These are phyloP conservation scores for Plectropomus leopardus DNA, from an alignment of 2,113 vertebrate species.

Conservation along the genomic window DNA sequence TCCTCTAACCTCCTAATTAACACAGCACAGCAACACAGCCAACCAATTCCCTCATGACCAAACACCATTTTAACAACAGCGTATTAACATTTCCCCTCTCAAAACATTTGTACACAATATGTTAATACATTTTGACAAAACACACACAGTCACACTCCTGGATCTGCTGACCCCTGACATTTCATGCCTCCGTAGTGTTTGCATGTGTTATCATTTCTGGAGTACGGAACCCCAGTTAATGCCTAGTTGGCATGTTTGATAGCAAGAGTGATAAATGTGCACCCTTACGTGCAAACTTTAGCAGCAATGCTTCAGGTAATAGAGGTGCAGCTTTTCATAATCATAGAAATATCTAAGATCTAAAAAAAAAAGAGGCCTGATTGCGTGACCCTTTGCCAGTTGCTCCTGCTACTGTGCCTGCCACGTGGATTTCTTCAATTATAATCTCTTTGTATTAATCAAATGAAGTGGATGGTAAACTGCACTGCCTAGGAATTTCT, in stretches of 20 bases:
- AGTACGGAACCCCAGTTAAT: constrained; percentile 21
- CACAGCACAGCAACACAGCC: constrained; percentile 17
- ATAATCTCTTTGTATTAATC: constrained; percentile 60
- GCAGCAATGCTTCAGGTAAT: constrained; percentile 15
- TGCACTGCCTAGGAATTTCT: constrained; percentile 27
- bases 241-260: constrained; percentile 30
- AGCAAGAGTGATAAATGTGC: constrained; percentile 46
- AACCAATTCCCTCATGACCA: constrained; percentile 37
- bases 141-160: constrained; percentile 15
- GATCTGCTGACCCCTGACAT: constrained; percentile 16
- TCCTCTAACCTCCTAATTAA: constrained; percentile 53
- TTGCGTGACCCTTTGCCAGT: constrained; percentile 31
- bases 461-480: constrained; percentile 46
- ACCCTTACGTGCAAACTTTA: constrained; percentile 29
- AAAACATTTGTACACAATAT: neutral
- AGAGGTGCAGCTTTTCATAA: constrained; percentile 12
- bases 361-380: constrained; percentile 1
- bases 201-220: constrained; percentile 19
- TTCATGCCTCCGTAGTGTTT: constrained; percentile 11
- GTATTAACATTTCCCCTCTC: constrained; percentile 38
- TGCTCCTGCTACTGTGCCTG: constrained; percentile 13
- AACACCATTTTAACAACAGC: constrained; percentile 48
- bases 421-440: constrained; percentile 46
- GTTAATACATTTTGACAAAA: constrained; percentile 29
- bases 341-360: constrained; percentile 4